Evolutionary conservation across 2,888 invertebrate species (phyloP).

Genomic region (Agapetus fuscipes): DNA sequence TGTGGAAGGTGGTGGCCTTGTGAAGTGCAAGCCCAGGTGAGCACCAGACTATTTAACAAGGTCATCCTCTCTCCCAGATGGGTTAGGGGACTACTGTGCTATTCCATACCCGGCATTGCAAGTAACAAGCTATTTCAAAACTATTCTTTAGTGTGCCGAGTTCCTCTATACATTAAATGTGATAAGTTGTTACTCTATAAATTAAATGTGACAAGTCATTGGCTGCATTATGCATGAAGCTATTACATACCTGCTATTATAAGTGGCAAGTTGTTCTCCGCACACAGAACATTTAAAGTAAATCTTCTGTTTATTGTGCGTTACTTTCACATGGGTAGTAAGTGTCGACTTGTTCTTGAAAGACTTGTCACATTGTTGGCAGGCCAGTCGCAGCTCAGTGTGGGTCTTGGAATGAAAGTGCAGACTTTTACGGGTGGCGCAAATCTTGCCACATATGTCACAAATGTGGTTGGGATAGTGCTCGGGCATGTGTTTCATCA

Average conservation of each 20-base stretch:
- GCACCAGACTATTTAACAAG: too few species aligned
- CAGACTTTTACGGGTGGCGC: conserved; percentile 17
- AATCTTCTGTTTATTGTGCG: conserved; percentile 17
- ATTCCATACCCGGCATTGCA: too few species aligned
- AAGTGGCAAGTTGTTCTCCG: conserved; percentile 14
- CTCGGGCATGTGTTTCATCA: conserved; percentile 19
- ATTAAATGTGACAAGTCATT: too few species aligned
- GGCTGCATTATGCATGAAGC: too few species aligned
- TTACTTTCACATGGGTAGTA: conserved; percentile 16
- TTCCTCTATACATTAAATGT: too few species aligned
- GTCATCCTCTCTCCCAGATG: too few species aligned
- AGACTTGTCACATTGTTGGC: conserved; percentile 16
- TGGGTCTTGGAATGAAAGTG: conserved; percentile 16
- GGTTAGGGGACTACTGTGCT: too few species aligned
- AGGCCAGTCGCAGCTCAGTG: conserved; percentile 11
- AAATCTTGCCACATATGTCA: conserved; percentile 20
- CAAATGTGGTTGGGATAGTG: conserved; percentile 21
- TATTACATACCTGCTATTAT: conserved; percentile 19
- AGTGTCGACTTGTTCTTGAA: conserved; percentile 18
- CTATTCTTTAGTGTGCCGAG: too few species aligned
- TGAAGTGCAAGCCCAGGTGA: too few species aligned
- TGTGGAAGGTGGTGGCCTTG: too few species aligned
- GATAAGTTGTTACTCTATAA: too few species aligned
- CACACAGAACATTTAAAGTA: conserved; percentile 18
- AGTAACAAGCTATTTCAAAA: too few species aligned